Conservation (phyloP, 2,113 vertebrate species). For the Peromyscus leucopus region DNA sequence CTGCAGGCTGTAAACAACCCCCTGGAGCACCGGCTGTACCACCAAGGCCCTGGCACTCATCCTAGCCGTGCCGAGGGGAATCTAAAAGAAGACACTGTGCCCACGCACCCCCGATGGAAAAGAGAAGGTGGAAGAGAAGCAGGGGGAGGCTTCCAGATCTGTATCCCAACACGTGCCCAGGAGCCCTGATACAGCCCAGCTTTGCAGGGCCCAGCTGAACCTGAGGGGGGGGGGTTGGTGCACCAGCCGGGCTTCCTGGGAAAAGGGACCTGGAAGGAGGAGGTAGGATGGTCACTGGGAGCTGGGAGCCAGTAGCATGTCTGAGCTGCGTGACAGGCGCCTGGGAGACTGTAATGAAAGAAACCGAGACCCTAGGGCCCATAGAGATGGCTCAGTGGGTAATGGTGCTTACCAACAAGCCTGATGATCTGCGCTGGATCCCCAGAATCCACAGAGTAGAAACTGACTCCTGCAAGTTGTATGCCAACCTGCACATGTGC, state of each 20-base stretch:
- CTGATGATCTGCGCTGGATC: neutral
- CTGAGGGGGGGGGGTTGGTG: neutral
- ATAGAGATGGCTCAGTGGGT: too few species aligned
- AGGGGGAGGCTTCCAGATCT: conserved; percentile 63
- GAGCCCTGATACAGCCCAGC: neutral
- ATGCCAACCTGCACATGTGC: too few species aligned
- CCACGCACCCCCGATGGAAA: conserved; percentile 73
- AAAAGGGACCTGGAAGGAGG: neutral
- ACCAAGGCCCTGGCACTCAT: conserved; percentile 39
- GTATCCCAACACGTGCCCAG: conserved; percentile 29
- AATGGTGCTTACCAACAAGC: neutral
- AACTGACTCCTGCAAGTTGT: neutral
- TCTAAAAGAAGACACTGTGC: conserved; percentile 76
- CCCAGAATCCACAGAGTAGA: neutral
- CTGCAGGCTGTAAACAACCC: conserved; percentile 62
- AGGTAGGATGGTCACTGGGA: neutral
- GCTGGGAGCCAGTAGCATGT: neutral
- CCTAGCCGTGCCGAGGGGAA: conserved; percentile 47
- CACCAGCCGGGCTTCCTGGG: neutral
- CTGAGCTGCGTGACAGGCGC: neutral
- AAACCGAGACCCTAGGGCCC: neutral
- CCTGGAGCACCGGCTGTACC: conserved; percentile 63
- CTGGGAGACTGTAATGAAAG: rapidly evolving
- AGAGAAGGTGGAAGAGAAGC: conserved; percentile 75
- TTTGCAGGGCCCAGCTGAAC: neutral